Base-by-base conservation (phyloP, 2,888 invertebrate species). In the Ormyrus pomaceus region DNA sequence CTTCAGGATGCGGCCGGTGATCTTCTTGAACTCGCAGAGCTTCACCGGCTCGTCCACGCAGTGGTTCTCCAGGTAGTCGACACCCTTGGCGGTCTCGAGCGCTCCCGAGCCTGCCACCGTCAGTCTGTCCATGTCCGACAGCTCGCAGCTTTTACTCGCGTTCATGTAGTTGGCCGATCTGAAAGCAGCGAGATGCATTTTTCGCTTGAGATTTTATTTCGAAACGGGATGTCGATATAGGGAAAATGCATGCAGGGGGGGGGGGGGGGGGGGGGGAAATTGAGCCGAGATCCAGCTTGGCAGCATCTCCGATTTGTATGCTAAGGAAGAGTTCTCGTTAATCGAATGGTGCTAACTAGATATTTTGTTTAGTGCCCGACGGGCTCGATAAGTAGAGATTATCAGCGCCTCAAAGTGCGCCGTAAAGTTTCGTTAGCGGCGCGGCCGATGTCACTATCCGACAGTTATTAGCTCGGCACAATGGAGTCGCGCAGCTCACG, bases 1-100 rank as follows among this genome's bases (percentile, higher is more conserved):
- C 91, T 98, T 98, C 84, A 98, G 91, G 86, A 98, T 97, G 87
- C 96, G 95, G 11, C 97, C 97, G 61, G 94, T 94, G 90, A 96
- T 93, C 89, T 96, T 96, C 91, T 97, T 97, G 92, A 98, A 98
- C 91, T 98, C 97, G 92, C 98, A 98, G 83, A 98, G 92, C 91
- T 97, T 97, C 69, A 96, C 96, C n/a, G 97, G 97, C 88, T 98
- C 97, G 87, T 97, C 97, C 55, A 97, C 96, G 91, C 97, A 97
- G 91, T 97, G 96, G 91, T 97, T 97, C 91, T 97, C 97, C 92
- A 97, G 93, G 91, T 97, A 97, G 89, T 97, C 97, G 87, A 93
- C 91, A 46, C 92, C 92, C 80, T 92, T 91, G 5, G 92, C 90
- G 2, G 91, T 85, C 89, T 95, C 94, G 91, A 97, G 96, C 84